Conservation (phyloP, 2,888 invertebrate species). For the Noctua janthe region DNA sequence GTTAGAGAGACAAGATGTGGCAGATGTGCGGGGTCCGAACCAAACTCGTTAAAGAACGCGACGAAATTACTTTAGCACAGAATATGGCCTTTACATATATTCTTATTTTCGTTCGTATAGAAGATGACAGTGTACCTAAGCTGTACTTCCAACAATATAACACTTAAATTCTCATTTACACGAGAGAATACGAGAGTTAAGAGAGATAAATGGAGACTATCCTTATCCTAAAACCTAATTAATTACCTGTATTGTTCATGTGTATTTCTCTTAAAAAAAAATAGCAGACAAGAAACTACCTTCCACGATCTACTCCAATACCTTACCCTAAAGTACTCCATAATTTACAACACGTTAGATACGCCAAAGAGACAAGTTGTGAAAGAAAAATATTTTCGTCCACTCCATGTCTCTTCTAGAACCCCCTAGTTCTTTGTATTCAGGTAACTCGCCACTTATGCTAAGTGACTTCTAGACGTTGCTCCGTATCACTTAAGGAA, state of each 20-base stretch:
- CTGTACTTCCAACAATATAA: background rate
- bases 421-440: constrained; percentile 45
- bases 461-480: constrained; percentile 81
- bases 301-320: background rate
- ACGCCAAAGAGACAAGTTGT: background rate
- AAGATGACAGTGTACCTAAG: background rate
- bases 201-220: background rate
- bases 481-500: constrained; percentile 55
- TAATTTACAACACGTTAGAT: background rate
- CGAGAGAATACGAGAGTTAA: background rate
- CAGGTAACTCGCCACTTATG: constrained; percentile 87
- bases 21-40: background rate
- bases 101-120: background rate
- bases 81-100: background rate
- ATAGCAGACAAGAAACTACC: background rate
- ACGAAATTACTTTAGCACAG: background rate
- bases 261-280: background rate
- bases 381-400: background rate
- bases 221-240: too few relatives aligned
- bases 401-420: constrained; percentile 42
- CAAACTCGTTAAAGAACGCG: background rate
- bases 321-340: background rate
- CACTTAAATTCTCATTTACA: background rate
- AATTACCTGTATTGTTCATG: background rate
- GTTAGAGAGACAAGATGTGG: constrained; percentile 65